Evolutionary conservation across 1,140 invertebrate genomes (phyloP).

Genomic region (Drosophila pandora): DNA sequence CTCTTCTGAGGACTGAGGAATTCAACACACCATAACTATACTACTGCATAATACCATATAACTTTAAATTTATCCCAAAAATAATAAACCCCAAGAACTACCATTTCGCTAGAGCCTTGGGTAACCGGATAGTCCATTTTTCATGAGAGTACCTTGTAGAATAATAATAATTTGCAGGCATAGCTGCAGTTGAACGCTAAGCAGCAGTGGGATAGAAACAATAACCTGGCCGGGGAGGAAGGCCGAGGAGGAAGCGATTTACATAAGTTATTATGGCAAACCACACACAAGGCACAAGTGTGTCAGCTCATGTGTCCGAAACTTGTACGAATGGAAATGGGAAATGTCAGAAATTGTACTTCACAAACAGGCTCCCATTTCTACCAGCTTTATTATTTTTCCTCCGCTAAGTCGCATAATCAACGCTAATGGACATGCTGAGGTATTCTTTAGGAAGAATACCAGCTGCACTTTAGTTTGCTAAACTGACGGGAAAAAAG

Average conservation of each 20-base stretch:
- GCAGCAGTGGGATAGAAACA: slow-evolving; percentile 15
- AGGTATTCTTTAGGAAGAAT: slow-evolving; percentile 14
- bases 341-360: slow-evolving; percentile 42
- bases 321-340: slow-evolving; percentile 33
- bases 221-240: neutral
- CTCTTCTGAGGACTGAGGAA: too few relatives aligned
- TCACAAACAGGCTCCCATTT: slow-evolving; percentile 32
- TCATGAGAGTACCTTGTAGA: neutral
- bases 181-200: slow-evolving; percentile 29
- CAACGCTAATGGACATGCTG: slow-evolving; percentile 37
- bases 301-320: slow-evolving; percentile 41
- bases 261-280: slow-evolving; percentile 42
- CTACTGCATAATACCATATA: too few relatives aligned
- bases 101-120: neutral
- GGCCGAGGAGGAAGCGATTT: slow-evolving; percentile 28
- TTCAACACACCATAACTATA: too few relatives aligned
- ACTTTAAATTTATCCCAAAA: too few relatives aligned
- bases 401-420: slow-evolving; percentile 36
- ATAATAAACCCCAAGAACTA: too few relatives aligned
- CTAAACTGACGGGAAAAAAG: neutral
- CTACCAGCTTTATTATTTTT: neutral
- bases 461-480: slow-evolving; percentile 25
- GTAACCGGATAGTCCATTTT: neutral
- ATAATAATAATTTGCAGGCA: slow-evolving; percentile 26
- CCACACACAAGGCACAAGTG: slow-evolving; percentile 28